Conservation (phyloP, 2,888 invertebrate genomes). For the Himalopsyche japonica region DNA sequence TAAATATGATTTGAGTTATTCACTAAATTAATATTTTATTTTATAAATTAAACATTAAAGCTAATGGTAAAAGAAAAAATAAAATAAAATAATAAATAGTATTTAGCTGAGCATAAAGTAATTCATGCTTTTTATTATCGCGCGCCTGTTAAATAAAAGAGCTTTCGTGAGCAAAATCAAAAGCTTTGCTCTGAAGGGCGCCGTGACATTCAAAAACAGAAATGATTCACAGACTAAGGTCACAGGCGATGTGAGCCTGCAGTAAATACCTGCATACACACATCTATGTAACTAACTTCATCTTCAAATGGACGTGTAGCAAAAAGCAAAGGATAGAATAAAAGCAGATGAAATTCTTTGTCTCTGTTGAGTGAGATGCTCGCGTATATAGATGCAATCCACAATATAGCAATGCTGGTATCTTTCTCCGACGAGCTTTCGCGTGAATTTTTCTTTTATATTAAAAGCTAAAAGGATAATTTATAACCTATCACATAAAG, state of each 20-base stretch:
- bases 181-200: neutral
- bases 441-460: too few species aligned
- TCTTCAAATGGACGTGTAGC: neutral
- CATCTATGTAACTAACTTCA: neutral
- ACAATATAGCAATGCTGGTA: neutral
- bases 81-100: too few species aligned
- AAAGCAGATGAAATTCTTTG: neutral
- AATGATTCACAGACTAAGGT: neutral
- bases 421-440: too few species aligned
- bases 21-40: neutral
- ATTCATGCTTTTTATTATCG: neutral
- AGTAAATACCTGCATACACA: neutral
- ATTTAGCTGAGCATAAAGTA: too few species aligned
- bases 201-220: neutral
- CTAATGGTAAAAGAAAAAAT: too few species aligned
- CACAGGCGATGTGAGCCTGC: neutral
- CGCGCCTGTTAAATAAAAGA: neutral
- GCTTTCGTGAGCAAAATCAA: neutral
- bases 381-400: neutral
- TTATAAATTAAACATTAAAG: too few species aligned
- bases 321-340: neutral
- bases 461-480: too few species aligned
- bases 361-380: neutral
- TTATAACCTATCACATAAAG: too few species aligned
- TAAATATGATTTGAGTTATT: neutral